Base-by-base conservation (phyloP, 2,797 vertebrate species). In the Staurois parvus region DNA sequence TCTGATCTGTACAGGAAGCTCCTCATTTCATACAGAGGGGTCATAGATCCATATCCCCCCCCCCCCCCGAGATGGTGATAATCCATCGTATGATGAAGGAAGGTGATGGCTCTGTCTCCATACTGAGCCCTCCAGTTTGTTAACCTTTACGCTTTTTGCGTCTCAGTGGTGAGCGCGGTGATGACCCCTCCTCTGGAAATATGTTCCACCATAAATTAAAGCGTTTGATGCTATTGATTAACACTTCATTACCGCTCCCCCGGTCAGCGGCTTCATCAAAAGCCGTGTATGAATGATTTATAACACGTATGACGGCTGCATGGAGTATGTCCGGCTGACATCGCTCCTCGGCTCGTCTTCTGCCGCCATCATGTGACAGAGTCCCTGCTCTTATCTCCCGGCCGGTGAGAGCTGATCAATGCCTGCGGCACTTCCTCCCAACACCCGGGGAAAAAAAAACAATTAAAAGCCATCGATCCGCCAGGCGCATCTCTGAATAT, bases 401-500 rank as follows among this genome's bases (percentile, higher is more conserved):
- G 73, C 42, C 90, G 93, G 93, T 91, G 94, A 90, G 93, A 95
- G 92, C 95, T 95, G 96, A 98, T 99, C 97, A 96, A 99, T 99
- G 95, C 94, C 94, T 94, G 95, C 95, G 96, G 97, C 96, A 98
- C 96, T 98, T 98, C 96, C 96, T 96, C 97, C 95, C 95, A 96
- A 95, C 96, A 96, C 96, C 96, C 96, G 95, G 91, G 97, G 37
- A 10, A 37, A 45, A 99, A 56, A 84, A 97, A 99, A 99, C 97
- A 99, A 99, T 99, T 99, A 99, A 99, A 98, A 97, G 92, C 92
- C 88, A 99, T 99, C 96, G 97, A 99, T 99, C 95, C 94, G 90
- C 93, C 95, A 95, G 95, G 93, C 21, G 45, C 92, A 92, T 94
- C 94, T 96, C 97, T 99, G 97, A 99, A 99, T 99, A 99, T 99